These are phyloP conservation scores for Chloebia gouldiae DNA, from an alignment of 2,113 vertebrate genomes.

Conservation along the genomic window DNA sequence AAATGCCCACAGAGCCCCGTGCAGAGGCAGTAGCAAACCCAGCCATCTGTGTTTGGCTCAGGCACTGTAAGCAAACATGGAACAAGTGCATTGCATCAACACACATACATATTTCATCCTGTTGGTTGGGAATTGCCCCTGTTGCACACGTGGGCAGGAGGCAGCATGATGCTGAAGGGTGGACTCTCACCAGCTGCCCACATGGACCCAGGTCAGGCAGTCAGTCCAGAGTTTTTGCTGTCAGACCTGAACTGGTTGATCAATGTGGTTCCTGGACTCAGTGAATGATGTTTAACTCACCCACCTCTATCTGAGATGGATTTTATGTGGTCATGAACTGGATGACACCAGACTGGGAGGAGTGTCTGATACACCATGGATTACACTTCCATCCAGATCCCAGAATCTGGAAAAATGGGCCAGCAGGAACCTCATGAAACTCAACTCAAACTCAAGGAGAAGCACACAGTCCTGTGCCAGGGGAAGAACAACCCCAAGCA, in stretches of 20 bases:
- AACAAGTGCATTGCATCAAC: neutral
- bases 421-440: neutral
- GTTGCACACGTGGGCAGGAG: neutral
- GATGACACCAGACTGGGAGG: neutral
- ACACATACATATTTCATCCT: neutral
- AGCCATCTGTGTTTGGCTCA: neutral
- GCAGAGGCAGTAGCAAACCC: neutral
- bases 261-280: neutral
- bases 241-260: neutral
- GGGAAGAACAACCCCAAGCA: neutral
- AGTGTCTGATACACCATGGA: rapidly evolving
- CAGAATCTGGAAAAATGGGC: neutral
- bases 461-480: neutral
- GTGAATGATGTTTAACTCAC: neutral
- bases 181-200: neutral
- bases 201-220: rapidly evolving
- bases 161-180: rapidly evolving
- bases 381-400: neutral
- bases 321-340: neutral
- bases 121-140: neutral
- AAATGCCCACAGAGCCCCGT: neutral
- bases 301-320: neutral
- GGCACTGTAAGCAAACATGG: neutral
- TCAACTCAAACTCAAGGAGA: neutral
- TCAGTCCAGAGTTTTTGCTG: neutral